phyloP scores from a whole-genome alignment of 2,888 invertebrate genomes.

The Schizotus pectinicornis region DNA sequence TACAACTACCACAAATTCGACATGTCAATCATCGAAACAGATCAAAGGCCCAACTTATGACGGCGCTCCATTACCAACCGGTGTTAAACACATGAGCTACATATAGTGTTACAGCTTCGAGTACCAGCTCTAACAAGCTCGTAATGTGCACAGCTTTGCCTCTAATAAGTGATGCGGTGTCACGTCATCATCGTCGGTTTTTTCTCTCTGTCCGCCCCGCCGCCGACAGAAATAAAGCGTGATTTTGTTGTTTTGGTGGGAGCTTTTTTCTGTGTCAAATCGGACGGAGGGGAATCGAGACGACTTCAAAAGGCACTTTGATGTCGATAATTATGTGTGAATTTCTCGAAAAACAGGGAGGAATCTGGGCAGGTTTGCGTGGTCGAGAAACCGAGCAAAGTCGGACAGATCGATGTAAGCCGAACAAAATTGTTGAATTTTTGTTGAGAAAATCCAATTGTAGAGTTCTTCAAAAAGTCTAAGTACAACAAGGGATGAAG shows the following conservation, averaged over 20 bases:
- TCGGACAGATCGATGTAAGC: too few relatives aligned
- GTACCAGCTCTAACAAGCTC: constrained; percentile 11
- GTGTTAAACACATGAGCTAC: constrained; percentile 17
- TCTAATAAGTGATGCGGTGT: constrained; percentile 6
- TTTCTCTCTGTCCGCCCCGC: neutral
- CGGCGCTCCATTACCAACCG: constrained; percentile 7
- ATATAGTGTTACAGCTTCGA: constrained; percentile 5
- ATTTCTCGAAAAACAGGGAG: neutral
- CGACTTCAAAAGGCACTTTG: constrained; percentile 15
- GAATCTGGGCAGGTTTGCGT: too few relatives aligned
- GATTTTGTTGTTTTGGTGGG: constrained; percentile 5
- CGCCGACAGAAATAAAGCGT: constrained; percentile 6
- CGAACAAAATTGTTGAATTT: too few relatives aligned
- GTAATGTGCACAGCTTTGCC: constrained; percentile 5
- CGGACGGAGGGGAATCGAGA: constrained; percentile 1
- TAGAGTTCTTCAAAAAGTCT: too few relatives aligned
- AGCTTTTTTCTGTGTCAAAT: constrained; percentile 2
- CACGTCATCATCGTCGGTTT: constrained; percentile 10
- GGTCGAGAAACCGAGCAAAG: too few relatives aligned
- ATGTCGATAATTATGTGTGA: constrained; percentile 15
- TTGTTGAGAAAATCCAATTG: too few relatives aligned
- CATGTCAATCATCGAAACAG: constrained; percentile 20
- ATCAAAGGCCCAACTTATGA: constrained; percentile 14
- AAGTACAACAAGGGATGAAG: too few relatives aligned
- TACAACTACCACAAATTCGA: neutral